Evolutionary conservation across 1,140 invertebrate genomes (phyloP).

Genomic region (Drosophila prosaltans): DNA sequence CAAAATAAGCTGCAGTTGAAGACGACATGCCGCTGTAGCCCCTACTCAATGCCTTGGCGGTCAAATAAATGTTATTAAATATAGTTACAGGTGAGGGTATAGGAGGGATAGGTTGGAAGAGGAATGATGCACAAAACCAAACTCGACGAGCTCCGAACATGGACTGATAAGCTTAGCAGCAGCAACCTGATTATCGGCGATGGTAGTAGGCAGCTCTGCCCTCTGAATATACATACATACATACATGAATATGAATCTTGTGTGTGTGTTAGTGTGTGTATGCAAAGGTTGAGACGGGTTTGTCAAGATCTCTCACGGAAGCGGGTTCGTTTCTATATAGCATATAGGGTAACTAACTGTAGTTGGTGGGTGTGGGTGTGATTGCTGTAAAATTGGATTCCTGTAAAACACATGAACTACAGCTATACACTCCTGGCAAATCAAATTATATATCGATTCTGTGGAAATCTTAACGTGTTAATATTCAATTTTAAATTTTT

Average conservation of each 20-base stretch:
- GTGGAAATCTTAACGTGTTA: background rate
- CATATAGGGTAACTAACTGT: slow-evolving; percentile 6
- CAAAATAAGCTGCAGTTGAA: slow-evolving; percentile 85
- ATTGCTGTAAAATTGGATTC: background rate
- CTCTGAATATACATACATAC: background rate
- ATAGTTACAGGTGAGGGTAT: background rate
- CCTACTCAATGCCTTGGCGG: slow-evolving; percentile 46
- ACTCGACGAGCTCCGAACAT: slow-evolving; percentile 33
- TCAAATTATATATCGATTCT: background rate
- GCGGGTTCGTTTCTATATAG: background rate
- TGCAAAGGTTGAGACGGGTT: slow-evolving; percentile 17
- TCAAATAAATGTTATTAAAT: slow-evolving; percentile 72
- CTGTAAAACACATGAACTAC: background rate
- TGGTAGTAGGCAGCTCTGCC: background rate
- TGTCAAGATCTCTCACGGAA: slow-evolving; percentile 17
- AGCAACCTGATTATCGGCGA: slow-evolving; percentile 31
- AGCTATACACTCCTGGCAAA: background rate
- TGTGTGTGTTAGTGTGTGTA: slow-evolving; percentile 2
- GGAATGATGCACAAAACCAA: slow-evolving; percentile 45
- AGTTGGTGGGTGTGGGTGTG: background rate
- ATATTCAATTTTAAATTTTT: background rate
- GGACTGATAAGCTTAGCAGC: slow-evolving; percentile 57
- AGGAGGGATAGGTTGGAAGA: background rate
- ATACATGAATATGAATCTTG: slow-evolving; percentile 6
- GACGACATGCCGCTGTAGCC: slow-evolving; percentile 27